Base-by-base conservation (phyloP, 2,113 vertebrate species). In the Hucho hucho region DNA sequence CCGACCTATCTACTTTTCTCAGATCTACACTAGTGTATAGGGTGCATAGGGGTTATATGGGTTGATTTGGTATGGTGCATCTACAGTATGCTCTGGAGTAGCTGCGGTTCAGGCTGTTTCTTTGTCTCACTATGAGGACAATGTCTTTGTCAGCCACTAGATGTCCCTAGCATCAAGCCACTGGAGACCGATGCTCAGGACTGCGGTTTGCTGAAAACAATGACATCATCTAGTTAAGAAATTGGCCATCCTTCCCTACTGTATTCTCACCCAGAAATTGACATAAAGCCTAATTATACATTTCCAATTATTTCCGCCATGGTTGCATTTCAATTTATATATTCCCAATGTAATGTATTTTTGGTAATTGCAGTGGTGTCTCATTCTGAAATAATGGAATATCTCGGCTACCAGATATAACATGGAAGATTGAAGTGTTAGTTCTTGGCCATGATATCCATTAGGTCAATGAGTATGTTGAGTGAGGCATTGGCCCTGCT, bases 141-240 rank as follows among this genome's bases (percentile, higher is more conserved):
- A 0, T 69, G 66, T 14, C 14, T 6, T 22, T 0, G 67, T 13
- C 68, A 0, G 6, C 81, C 89, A 86, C 84, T 71, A 22, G 88
- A 78, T 81, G 87, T 84, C 87, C 84, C 87, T 53, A 53, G 49
- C 0, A 81, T 68, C 74, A 29, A 78, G 47, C 79, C 37, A 29
- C 73, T 16, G 16, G 28, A 46, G 64, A 18, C 11, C 1, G 3
- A 24, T 2, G 28, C 73, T 63, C 1, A n/a, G 1, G 7, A 2
- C 9, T 3, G 26, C 73, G 59, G 14, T 58, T 43, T 2, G 11
- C 25, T 64, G 3, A 24, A 64, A 78, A 66, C 12, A 47, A 11
- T 88, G 80, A 89, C 81, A 7, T 90, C 84, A 88, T 66, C 13
- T 72, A 2, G 6, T 28, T 68, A 71, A 75, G 75, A 70, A 72